A percentile compares a stretch with the other conserved stretches of the same genome.
Conservation (phyloP, 2,113 vertebrate species). For the Galbula dea region DNA sequence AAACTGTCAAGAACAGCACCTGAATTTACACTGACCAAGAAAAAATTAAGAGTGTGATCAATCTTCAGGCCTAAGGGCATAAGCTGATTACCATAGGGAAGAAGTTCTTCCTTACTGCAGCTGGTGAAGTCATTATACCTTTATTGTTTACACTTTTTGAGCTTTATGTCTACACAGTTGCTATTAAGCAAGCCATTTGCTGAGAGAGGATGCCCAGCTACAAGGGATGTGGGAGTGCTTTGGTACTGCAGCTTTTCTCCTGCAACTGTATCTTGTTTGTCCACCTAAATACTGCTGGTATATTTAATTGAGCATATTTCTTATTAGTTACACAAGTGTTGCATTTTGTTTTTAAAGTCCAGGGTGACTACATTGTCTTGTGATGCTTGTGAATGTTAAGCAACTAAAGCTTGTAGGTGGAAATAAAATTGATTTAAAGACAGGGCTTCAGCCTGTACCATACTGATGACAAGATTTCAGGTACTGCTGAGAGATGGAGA, state of each 20-base stretch:
- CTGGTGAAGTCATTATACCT: not conserved
- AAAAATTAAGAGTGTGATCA: not conserved
- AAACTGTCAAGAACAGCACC: not conserved
- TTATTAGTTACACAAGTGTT: constrained; percentile 37
- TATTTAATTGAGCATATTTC: constrained; percentile 7
- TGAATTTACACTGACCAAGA: not conserved
- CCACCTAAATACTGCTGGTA: not conserved
- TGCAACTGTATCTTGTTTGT: not conserved
- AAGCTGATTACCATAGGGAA: not conserved
- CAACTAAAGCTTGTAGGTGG: constrained; percentile 51
- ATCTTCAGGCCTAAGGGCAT: not conserved
- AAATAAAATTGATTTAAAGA: constrained; percentile 51
- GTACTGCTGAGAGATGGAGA: not conserved
- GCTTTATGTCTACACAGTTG: not conserved
- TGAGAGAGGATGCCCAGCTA: not conserved
- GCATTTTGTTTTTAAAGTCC: constrained; percentile 23
- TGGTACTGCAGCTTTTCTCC: not conserved
- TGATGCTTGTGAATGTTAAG: constrained; percentile 47
- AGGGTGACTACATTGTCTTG: constrained; percentile 49
- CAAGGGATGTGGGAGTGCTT: not conserved
- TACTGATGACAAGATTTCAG: constrained; percentile 28
- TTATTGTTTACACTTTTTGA: not conserved
- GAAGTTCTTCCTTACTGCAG: not conserved
- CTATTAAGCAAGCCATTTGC: not conserved
- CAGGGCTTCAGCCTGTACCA: too few species aligned